These are phyloP conservation scores for Chloroceryle amazona DNA, from an alignment of 2,797 vertebrate genomes.

Conservation along the genomic window DNA sequence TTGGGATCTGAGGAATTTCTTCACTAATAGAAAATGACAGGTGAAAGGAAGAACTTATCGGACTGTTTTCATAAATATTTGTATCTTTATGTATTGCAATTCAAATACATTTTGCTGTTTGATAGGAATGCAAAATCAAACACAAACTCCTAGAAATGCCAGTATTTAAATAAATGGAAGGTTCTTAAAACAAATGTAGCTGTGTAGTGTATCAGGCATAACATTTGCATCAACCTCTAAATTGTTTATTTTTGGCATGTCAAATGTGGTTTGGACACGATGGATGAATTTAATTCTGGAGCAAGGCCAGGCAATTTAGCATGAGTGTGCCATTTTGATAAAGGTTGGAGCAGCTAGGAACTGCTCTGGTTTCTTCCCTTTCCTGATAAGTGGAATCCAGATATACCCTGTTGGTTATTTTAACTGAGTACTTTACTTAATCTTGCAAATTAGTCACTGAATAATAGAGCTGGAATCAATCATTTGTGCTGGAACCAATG, in stretches of 20 bases:
- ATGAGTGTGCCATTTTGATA: neutral
- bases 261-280: neutral
- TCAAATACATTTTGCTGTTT: neutral
- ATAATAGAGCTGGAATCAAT: neutral
- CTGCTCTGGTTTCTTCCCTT: slow-evolving; percentile 1
- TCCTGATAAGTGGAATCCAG: neutral
- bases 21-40: neutral
- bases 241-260: neutral
- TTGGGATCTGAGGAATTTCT: neutral
- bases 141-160: neutral
- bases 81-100: neutral
- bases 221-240: neutral
- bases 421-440: neutral
- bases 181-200: slow-evolving; percentile 4
- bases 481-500: neutral
- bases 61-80: neutral
- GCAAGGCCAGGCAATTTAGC: neutral
- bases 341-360: neutral
- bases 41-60: neutral
- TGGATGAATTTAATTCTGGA: slow-evolving; percentile 1
- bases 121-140: neutral
- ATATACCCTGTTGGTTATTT: neutral
- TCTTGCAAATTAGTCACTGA: neutral
- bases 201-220: neutral
- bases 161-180: neutral